Percentiles rank a stretch among this genome's conserved stretches.
Evolutionary conservation across 2,888 invertebrate genomes (phyloP).

Genomic region (Mellilla xanthometata): DNA sequence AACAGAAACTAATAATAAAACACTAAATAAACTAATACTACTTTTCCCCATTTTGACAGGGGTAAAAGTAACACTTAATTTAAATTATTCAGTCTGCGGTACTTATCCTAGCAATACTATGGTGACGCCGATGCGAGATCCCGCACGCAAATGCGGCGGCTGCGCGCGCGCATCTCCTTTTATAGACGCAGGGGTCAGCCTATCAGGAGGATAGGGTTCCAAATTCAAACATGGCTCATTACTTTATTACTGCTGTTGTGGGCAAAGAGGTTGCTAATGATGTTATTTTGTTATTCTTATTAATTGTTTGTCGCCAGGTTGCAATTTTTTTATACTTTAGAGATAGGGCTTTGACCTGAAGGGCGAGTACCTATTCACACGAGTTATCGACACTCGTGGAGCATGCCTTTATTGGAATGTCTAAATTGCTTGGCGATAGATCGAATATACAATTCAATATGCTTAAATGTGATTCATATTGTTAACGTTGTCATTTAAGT

Average conservation of each 20-base stretch:
- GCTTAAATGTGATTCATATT: too few relatives aligned
- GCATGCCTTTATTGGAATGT: too few relatives aligned
- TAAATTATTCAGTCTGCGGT: conserved; percentile 59
- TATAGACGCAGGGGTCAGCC: conserved; percentile 47
- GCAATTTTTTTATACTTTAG: too few relatives aligned
- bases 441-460: too few relatives aligned
- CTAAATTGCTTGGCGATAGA: too few relatives aligned
- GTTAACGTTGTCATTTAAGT: too few relatives aligned
- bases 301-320: too few relatives aligned
- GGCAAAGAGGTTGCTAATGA: not conserved
- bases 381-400: too few relatives aligned
- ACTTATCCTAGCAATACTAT: conserved; percentile 62
- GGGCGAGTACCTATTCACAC: too few relatives aligned
- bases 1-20: conserved; percentile 65
- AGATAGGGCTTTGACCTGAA: too few relatives aligned
- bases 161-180: conserved; percentile 37
- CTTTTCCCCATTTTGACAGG: conserved; percentile 67
- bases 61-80: conserved; percentile 56
- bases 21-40: conserved; percentile 70
- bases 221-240: conserved; percentile 8
- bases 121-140: conserved; percentile 52
- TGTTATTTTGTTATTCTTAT: not conserved
- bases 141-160: conserved; percentile 63
- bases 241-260: conserved; percentile 1
- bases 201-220: conserved; percentile 14